Evolutionary conservation across 2,113 vertebrate genomes (phyloP).

Genomic region (Raja brachyura): DNA sequence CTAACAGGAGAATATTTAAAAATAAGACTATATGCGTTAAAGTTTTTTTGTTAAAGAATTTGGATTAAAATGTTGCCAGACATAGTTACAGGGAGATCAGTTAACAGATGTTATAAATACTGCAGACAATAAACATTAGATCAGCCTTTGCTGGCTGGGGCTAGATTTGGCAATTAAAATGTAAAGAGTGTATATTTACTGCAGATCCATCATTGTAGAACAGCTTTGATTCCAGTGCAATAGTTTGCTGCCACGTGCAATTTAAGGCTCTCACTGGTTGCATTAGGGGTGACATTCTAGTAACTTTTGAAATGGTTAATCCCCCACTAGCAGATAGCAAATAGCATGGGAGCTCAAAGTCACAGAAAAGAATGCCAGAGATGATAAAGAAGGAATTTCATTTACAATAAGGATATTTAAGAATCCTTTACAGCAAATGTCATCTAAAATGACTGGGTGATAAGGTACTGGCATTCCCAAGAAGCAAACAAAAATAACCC

Average conservation of each 20-base stretch:
- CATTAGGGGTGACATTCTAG: background rate
- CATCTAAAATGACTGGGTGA: background rate
- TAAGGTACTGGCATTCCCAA: background rate
- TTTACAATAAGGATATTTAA: background rate
- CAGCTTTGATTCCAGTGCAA: background rate
- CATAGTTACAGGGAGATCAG: background rate
- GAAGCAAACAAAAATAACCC: background rate
- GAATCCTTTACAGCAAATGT: background rate
- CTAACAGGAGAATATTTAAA: background rate
- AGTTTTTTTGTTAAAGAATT: background rate
- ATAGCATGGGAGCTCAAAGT: background rate
- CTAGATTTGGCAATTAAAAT: background rate
- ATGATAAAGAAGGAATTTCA: background rate
- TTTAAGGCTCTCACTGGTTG: background rate
- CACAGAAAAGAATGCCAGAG: background rate
- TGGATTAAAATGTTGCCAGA: background rate
- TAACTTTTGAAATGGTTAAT: background rate
- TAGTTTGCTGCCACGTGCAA: background rate
- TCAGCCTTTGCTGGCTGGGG: background rate
- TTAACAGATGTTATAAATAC: background rate
- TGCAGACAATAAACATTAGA: background rate
- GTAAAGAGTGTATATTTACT: background rate
- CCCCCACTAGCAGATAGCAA: background rate
- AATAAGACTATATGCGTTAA: background rate
- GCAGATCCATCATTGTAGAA: background rate